Conservation (phyloP, 1,140 invertebrate genomes). For the Tetramorium parvispinum region DNA sequence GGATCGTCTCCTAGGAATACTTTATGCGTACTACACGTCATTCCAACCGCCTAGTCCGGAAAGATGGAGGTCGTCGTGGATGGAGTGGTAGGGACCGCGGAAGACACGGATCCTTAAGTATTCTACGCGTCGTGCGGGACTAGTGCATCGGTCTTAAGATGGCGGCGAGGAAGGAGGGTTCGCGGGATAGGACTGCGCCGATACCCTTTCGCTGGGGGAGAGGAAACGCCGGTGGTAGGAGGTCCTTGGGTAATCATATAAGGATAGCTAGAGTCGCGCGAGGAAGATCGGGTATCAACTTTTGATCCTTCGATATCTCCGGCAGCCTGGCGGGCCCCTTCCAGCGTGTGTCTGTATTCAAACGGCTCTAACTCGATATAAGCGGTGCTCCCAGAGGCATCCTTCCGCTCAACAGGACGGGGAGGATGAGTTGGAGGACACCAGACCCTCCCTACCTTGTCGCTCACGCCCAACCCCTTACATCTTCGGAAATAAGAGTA, state of each 20-base stretch:
- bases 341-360: constrained; percentile 80
- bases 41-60: constrained; percentile 52
- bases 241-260: constrained; percentile 81
- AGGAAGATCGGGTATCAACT: constrained; percentile 79
- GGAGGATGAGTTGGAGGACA: constrained; percentile 73
- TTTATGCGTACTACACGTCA: constrained; percentile 83
- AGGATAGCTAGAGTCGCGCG: constrained; percentile 70
- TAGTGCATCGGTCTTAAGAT: constrained; percentile 64
- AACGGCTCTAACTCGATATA: constrained; percentile 85
- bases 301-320: constrained; percentile 80
- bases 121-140: constrained; percentile 80
- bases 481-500: constrained; percentile 73
- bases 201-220: constrained; percentile 51
- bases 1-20: constrained; percentile 81
- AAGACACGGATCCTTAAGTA: constrained; percentile 80
- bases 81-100: constrained; percentile 32
- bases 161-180: constrained; percentile 31
- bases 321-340: constrained; percentile 35
- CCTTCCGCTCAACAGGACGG: constrained; percentile 67
- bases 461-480: constrained; percentile 50
- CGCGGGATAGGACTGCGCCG: not conserved
- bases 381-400: constrained; percentile 81
- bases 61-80: constrained; percentile 49
- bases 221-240: constrained; percentile 61
- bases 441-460: constrained; percentile 62